Evolutionary conservation across 1,140 invertebrate species (phyloP).

Genomic region (Drosophila persimilis): DNA sequence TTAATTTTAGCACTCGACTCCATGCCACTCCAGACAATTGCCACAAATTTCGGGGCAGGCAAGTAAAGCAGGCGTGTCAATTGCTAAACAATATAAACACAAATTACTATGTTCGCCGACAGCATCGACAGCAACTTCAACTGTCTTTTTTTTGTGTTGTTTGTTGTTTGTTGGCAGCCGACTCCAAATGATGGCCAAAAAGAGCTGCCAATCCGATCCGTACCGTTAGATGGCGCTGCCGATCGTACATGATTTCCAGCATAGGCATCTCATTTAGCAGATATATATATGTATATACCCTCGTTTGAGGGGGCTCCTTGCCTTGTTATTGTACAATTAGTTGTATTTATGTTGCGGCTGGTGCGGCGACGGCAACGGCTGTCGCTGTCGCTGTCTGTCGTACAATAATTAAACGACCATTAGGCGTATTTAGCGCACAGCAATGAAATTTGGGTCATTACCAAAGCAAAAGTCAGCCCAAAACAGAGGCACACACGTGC

Average conservation of each 20-base stretch:
- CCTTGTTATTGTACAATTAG: constrained; percentile 77
- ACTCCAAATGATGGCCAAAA: constrained; percentile 27
- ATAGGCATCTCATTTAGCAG: constrained; percentile 32
- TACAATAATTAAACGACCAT: constrained; percentile 76
- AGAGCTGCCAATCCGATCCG: too few species aligned
- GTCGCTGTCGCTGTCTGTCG: constrained; percentile 68
- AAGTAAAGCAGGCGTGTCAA: constrained; percentile 72
- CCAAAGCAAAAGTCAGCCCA: constrained; percentile 63
- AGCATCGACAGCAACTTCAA: constrained; percentile 29
- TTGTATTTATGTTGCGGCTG: constrained; percentile 66
- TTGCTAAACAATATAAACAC: constrained; percentile 75
- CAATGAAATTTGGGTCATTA: constrained; percentile 77
- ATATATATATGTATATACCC: constrained; percentile 22
- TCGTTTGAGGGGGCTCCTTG: constrained; percentile 21
- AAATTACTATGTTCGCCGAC: constrained; percentile 53
- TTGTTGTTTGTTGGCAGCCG: constrained; percentile 10
- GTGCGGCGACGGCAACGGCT: constrained; percentile 48
- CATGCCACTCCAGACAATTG: constrained; percentile 74
- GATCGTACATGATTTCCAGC: constrained; percentile 4
- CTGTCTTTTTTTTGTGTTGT: constrained; percentile 1
- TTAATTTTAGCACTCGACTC: constrained; percentile 65
- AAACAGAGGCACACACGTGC: constrained; percentile 65
- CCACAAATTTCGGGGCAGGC: constrained; percentile 56
- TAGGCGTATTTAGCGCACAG: constrained; percentile 71
- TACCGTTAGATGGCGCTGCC: constrained; percentile 32